These are phyloP conservation scores for Leucophora obtusa DNA, from an alignment of 2,888 invertebrate genomes.

Conservation along the genomic window DNA sequence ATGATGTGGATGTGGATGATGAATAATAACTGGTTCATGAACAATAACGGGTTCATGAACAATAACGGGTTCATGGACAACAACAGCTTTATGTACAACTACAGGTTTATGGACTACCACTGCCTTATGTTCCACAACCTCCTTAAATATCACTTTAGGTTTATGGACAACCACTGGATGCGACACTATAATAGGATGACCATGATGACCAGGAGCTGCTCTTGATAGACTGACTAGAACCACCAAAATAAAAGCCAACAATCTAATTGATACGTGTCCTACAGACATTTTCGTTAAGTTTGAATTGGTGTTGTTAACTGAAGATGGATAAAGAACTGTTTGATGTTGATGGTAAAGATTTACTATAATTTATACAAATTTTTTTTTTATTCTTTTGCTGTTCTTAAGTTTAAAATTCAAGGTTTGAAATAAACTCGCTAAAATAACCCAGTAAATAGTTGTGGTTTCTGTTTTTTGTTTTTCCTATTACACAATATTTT, in stretches of 20 bases:
- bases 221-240: slow-evolving; percentile 23
- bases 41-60: slow-evolving; percentile 51
- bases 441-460: no score
- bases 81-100: slow-evolving; percentile 45
- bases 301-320: neutral
- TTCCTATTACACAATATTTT: no score
- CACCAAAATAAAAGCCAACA: slow-evolving; percentile 40
- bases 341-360: slow-evolving; percentile 18
- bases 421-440: neutral
- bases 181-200: neutral
- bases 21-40: slow-evolving; percentile 47
- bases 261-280: slow-evolving; percentile 16
- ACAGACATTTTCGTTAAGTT: slow-evolving; percentile 40
- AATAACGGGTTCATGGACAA: slow-evolving; percentile 42
- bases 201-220: slow-evolving; percentile 62
- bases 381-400: neutral
- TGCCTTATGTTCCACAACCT: slow-evolving; percentile 42
- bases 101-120: slow-evolving; percentile 58
- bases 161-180: slow-evolving; percentile 51
- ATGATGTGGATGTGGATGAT: slow-evolving; percentile 38
- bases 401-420: neutral
- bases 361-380: slow-evolving; percentile 44
- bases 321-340: slow-evolving; percentile 20
- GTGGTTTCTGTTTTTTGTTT: neutral
- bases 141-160: slow-evolving; percentile 53